Percentiles rank a stretch among this genome's conserved stretches.
These are phyloP conservation scores for Drosophila quadrilineata DNA, from an alignment of 1,140 invertebrate genomes.

Conservation along the genomic window DNA sequence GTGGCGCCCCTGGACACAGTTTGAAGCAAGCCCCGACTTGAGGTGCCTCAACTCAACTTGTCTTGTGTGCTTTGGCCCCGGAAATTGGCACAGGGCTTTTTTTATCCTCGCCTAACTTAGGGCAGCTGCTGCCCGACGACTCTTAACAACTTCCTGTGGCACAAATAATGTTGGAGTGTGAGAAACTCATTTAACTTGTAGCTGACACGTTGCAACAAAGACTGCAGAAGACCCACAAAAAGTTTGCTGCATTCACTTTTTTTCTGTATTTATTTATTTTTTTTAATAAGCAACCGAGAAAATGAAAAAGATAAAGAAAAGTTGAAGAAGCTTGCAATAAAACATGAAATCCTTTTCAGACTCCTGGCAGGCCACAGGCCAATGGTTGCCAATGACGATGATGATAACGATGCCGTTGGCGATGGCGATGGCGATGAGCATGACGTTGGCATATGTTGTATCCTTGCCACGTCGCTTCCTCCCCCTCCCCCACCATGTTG, in stretches of 20 bases:
- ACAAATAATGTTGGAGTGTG: constrained; percentile 19
- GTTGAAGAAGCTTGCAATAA: constrained; percentile 36
- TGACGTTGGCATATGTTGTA: constrained; percentile 31
- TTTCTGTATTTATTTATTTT: constrained; percentile 14
- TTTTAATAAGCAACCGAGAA: constrained; percentile 50
- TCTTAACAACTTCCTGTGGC: constrained; percentile 37
- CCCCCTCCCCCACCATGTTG: no score
- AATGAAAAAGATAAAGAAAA: no score
- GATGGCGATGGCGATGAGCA: not conserved
- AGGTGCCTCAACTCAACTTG: no score
- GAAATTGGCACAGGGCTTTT: constrained; percentile 39
- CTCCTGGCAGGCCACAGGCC: constrained; percentile 31
- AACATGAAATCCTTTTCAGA: constrained; percentile 63
- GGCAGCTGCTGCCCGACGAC: constrained; percentile 13
- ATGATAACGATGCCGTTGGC: not conserved
- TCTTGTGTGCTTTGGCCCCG: not conserved
- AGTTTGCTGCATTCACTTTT: constrained; percentile 25
- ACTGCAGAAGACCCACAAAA: constrained; percentile 43
- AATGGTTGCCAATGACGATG: constrained; percentile 26
- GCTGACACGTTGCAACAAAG: constrained; percentile 44
- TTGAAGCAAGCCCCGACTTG: no score
- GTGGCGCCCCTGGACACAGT: constrained; percentile 33
- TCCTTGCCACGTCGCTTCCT: not conserved
- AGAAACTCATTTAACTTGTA: constrained; percentile 72
- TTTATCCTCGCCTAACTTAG: constrained; percentile 8